phyloP scores from a whole-genome alignment of 2,113 vertebrate genomes.

The Notothenia coriiceps region DNA sequence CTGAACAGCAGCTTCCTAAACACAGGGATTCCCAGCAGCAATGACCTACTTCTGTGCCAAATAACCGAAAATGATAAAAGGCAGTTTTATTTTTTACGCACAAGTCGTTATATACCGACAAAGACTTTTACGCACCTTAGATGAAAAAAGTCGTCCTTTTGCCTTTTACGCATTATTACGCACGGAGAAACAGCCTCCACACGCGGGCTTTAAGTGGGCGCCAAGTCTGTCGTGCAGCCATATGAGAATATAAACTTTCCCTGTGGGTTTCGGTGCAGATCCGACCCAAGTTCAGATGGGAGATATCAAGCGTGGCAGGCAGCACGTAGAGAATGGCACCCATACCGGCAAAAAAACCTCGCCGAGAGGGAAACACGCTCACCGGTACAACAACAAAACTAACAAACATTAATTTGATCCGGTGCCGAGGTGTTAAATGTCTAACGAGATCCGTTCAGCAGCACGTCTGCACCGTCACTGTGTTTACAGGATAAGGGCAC shows the following conservation, averaged over 20 bases:
- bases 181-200: background rate
- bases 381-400: background rate
- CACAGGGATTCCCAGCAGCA: slow-evolving; percentile 33
- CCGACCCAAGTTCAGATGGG: background rate
- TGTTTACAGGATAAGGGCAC: background rate
- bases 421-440: background rate
- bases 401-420: background rate
- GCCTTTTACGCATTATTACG: slow-evolving; percentile 44
- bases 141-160: background rate
- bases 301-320: background rate
- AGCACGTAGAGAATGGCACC: slow-evolving; percentile 1
- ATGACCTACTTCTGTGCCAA: slow-evolving; percentile 28
- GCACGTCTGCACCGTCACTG: slow-evolving; percentile 6
- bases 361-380: background rate
- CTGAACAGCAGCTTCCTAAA: slow-evolving; percentile 31
- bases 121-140: slow-evolving; percentile 10
- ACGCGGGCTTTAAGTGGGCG: background rate
- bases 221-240: background rate
- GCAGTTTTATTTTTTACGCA: background rate
- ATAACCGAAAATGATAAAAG: background rate
- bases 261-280: slow-evolving; percentile 6
- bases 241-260: background rate
- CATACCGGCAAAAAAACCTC: background rate
- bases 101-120: background rate
- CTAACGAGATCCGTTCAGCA: slow-evolving; percentile 1